Percentiles rank a stretch among this genome's conserved stretches.
These are phyloP conservation scores for Peromyscus nudipes DNA, from an alignment of 2,797 vertebrate genomes.

Conservation along the genomic window DNA sequence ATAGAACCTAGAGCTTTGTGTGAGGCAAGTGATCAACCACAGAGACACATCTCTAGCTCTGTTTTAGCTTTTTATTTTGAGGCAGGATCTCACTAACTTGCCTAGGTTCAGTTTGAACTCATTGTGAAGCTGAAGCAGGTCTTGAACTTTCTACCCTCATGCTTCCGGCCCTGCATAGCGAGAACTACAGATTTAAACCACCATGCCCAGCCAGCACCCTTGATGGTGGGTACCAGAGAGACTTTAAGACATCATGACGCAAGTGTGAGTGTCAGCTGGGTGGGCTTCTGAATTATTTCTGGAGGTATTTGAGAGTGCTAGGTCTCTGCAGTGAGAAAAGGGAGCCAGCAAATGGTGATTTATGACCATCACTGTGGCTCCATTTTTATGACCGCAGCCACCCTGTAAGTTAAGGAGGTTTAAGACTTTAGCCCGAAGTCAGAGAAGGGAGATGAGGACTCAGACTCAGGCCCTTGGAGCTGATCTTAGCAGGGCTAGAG, in stretches of 20 bases:
- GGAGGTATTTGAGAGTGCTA: neutral
- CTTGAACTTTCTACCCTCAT: neutral
- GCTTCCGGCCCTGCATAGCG: neutral
- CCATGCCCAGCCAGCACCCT: neutral
- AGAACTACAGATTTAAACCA: neutral
- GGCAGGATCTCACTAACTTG: neutral
- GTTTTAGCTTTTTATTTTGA: neutral
- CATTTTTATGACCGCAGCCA: neutral
- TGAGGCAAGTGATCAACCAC: neutral
- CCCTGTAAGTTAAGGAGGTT: neutral
- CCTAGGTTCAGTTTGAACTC: neutral
- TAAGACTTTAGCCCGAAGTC: neutral
- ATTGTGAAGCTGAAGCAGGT: neutral
- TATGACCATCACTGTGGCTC: neutral
- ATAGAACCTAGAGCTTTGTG: neutral
- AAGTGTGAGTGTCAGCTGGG: rapidly evolving
- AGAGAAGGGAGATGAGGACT: neutral
- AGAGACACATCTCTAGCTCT: neutral
- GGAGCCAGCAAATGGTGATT: neutral
- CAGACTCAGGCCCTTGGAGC: rapidly evolving
- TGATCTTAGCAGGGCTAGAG: neutral
- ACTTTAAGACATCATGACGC: neutral
- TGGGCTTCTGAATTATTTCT: neutral
- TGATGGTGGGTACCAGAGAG: neutral
- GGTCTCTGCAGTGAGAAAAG: neutral